phyloP scores from a whole-genome alignment of 2,113 vertebrate species.

The Pteropus alecto region DNA sequence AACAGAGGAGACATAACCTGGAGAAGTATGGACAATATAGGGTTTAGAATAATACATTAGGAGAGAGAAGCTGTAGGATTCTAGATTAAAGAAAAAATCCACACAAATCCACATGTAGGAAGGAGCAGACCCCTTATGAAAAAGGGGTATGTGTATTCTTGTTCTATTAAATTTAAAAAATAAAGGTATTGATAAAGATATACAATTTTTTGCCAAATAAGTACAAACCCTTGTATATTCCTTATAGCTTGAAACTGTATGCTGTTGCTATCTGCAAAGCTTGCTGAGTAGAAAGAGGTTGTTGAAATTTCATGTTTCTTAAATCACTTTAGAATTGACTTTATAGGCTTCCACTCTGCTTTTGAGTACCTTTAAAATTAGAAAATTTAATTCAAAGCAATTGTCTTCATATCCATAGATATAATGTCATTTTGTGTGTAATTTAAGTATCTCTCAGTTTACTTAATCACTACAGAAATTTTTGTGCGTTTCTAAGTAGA shows the following conservation, averaged over 20 bases:
- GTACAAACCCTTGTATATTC: neutral
- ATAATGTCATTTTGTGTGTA: neutral
- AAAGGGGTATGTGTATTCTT: neutral
- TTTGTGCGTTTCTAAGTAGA: neutral
- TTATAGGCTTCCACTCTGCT: neutral
- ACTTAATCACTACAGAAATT: neutral
- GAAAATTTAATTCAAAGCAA: neutral
- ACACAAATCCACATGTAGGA: neutral
- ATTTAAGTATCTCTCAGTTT: neutral
- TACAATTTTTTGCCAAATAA: neutral
- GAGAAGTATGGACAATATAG: neutral
- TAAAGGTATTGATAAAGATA: neutral
- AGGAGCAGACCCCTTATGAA: neutral
- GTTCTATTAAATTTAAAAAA: neutral
- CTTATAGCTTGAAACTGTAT: neutral
- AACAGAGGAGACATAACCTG: neutral
- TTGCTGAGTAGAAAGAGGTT: neutral
- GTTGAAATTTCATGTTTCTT: neutral
- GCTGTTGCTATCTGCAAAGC: neutral
- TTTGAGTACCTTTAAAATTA: neutral
- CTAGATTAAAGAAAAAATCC: neutral
- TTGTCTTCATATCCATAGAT: neutral
- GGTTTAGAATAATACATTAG: neutral
- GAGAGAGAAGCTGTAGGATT: neutral
- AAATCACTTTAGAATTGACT: neutral